Evolutionary conservation across 2,113 vertebrate species (phyloP), one percentile per base, ranked within the genome.

Genomic region (Misgurnus mizolepis): DNA sequence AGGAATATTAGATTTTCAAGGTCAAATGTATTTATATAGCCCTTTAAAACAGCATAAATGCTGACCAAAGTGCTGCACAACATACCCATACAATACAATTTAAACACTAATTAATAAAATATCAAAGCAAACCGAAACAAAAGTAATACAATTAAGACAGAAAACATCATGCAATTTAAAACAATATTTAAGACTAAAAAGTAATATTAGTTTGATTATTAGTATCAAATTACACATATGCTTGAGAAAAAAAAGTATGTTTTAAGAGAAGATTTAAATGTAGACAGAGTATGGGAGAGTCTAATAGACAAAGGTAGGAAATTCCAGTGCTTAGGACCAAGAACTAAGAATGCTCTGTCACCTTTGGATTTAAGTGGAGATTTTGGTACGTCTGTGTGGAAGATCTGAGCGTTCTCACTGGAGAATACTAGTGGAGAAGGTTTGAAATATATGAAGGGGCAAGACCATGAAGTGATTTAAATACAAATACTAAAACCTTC

Each of bases 1-100:
- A 5, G 39, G 6, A 34, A 34, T 34, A 34, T 34, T 1, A 34
- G 2, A 34, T 34, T 34, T 22, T 34, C 62, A 40, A 40, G 62
- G 34, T 65, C 62, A 65, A 39, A 14, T 65, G 40, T 8, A 41
- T 65, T 65, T 65, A 65, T 65, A 40, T 41, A 65, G 34, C 65
- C 15, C 6, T 18, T 43, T n/a, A 67, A 67, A 43, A 7, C 14
- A 65, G 14, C 62, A 40, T 65, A 15, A 65, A 7, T 17, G 12
- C 62, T 65, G 4, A 65, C 14, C 6, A 43, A 45, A 8, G 40
- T n/a, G 65, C 7, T 43, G 40, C 15, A 67, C 14, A 39, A 17
- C 14, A 7, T 9, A 15, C 34, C 15, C 0, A 41, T 40, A 39
- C 5, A 65, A 34, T 7, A 39, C 10, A 40, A 39, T 11, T 67